Percentiles rank a stretch among this genome's conserved stretches.
Evolutionary conservation across 1,140 invertebrate species (phyloP).

Genomic region (Aculops lycopersici): DNA sequence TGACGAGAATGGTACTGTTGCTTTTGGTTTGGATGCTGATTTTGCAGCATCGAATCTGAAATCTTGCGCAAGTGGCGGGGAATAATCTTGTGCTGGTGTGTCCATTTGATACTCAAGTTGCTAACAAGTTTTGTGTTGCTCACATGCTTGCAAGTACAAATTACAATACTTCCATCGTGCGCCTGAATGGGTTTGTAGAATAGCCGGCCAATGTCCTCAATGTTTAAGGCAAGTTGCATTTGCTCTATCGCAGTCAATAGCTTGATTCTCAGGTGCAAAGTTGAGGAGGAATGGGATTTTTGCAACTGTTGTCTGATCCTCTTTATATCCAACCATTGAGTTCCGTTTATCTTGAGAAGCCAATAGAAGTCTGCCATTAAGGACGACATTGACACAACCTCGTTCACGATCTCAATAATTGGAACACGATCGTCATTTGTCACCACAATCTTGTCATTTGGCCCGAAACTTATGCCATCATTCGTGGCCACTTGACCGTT

Average conservation of each 20-base stretch:
- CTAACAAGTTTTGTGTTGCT: constrained; percentile 33
- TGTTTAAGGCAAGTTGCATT: constrained; percentile 61
- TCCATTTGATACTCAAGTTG: constrained; percentile 48
- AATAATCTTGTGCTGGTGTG: constrained; percentile 17
- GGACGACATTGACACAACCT: constrained; percentile 26
- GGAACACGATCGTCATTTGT: constrained; percentile 85
- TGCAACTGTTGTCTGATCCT: constrained; percentile 61
- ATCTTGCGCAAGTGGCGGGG: too few relatives aligned
- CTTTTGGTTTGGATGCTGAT: too few relatives aligned
- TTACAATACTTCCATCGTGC: constrained; percentile 51
- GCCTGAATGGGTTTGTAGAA: constrained; percentile 62
- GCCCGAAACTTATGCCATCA: too few relatives aligned
- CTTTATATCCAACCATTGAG: constrained; percentile 81
- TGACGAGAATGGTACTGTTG: too few relatives aligned
- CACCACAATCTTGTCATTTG: constrained; percentile 69
- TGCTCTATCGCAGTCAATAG: constrained; percentile 56
- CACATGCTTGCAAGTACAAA: constrained; percentile 50
- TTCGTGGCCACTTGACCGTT: too few relatives aligned
- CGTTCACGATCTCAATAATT: constrained; percentile 41
- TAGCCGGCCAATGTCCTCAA: constrained; percentile 64
- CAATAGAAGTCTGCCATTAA: constrained; percentile 77
- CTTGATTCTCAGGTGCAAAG: constrained; percentile 58
- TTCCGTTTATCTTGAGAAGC: constrained; percentile 64
- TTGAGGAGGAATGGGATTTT: constrained; percentile 52
- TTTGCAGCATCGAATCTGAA: too few relatives aligned